Evolutionary conservation across 2,113 vertebrate genomes (phyloP).

Genomic region (Catharus bicknelli): DNA sequence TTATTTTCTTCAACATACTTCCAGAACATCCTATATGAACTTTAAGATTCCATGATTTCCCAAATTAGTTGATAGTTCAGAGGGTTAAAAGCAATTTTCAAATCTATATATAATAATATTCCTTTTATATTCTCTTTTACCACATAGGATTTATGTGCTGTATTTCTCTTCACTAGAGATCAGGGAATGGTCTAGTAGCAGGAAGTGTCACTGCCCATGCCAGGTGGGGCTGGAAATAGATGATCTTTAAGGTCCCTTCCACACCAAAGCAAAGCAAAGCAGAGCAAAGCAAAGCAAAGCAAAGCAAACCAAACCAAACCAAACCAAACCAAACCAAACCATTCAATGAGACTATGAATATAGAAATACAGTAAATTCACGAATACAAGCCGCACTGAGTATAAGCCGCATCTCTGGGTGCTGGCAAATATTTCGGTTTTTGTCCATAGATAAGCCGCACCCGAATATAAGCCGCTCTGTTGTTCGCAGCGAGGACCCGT

Average conservation of each 20-base stretch:
- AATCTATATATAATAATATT: neutral
- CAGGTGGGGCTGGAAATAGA: neutral
- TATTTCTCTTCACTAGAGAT: neutral
- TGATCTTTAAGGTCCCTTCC: neutral
- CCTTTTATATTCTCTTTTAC: neutral
- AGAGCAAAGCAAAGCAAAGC: neutral
- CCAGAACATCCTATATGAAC: neutral
- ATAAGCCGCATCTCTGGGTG: too few species aligned
- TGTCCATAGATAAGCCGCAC: too few species aligned
- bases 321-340: neutral
- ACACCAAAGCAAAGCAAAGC: neutral
- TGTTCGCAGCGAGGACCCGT: too few species aligned
- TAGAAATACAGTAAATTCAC: neutral
- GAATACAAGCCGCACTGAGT: too few species aligned
- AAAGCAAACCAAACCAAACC: neutral
- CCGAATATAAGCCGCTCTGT: too few species aligned
- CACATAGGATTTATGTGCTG: accelerated
- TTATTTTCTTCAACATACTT: neutral
- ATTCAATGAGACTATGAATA: neutral
- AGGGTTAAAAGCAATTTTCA: neutral
- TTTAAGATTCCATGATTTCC: neutral
- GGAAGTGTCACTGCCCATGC: accelerated
- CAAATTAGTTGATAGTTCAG: neutral
- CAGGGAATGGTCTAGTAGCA: neutral
- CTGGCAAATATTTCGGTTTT: too few species aligned